Evolutionary conservation across 2,113 vertebrate species (phyloP).

Genomic region (Taurulus bubalis): DNA sequence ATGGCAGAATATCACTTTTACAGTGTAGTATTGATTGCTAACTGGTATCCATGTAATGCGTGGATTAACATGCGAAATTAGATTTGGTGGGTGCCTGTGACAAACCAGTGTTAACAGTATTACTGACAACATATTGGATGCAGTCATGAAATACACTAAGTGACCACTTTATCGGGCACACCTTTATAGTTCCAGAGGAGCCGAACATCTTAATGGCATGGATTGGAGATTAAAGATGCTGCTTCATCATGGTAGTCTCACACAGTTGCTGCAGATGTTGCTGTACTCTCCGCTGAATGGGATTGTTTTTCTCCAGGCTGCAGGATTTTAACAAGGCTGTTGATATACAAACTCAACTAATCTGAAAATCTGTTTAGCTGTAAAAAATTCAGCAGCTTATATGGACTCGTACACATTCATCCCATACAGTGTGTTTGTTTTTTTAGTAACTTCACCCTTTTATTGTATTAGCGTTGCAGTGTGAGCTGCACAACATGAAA

Average conservation of each 20-base stretch:
- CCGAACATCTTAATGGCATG: background rate
- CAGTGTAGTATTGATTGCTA: constrained; percentile 9
- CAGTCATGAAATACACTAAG: background rate
- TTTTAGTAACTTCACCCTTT: background rate
- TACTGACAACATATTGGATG: background rate
- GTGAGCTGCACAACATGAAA: background rate
- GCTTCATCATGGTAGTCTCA: no score
- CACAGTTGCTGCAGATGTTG: no score
- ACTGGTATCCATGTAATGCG: no score
- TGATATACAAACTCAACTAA: background rate
- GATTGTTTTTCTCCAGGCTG: background rate
- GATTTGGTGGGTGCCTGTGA: background rate
- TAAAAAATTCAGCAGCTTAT: background rate
- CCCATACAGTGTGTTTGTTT: background rate
- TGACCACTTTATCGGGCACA: background rate
- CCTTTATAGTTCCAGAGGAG: background rate
- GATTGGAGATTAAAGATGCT: background rate
- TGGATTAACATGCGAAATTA: background rate
- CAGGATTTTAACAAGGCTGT: background rate
- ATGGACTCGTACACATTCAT: background rate
- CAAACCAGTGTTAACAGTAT: constrained; percentile 4
- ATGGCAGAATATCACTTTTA: constrained; percentile 1
- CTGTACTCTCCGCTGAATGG: no score
- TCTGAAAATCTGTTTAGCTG: background rate
- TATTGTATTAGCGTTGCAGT: background rate